These are phyloP conservation scores for Megalopta genalis DNA, from an alignment of 1,140 invertebrate genomes.

Conservation along the genomic window DNA sequence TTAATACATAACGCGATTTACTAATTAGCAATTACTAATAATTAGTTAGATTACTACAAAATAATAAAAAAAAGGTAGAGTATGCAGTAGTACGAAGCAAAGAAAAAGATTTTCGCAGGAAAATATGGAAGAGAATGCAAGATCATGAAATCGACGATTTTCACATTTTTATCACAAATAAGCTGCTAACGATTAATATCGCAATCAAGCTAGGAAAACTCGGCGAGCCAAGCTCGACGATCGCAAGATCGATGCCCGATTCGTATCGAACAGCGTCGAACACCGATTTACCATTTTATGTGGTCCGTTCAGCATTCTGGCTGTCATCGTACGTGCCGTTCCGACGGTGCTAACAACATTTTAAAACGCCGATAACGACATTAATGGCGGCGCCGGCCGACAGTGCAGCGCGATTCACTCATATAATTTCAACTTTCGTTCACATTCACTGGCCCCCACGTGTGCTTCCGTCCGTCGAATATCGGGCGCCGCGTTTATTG, in stretches of 20 bases:
- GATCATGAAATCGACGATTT: too few species aligned
- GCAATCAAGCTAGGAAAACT: too few species aligned
- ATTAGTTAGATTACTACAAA: too few species aligned
- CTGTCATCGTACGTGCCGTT: slow-evolving; percentile 35
- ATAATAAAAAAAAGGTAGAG: too few species aligned
- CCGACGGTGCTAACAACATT: slow-evolving; percentile 27
- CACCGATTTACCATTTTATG: slow-evolving; percentile 55
- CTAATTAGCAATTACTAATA: too few species aligned
- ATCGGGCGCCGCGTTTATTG: not conserved
- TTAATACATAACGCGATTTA: too few species aligned
- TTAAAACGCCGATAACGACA: slow-evolving; percentile 22
- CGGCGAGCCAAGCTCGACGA: not conserved
- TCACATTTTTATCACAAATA: too few species aligned
- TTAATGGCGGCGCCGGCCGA: not conserved
- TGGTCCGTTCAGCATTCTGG: slow-evolving; percentile 28
- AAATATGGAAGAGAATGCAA: too few species aligned
- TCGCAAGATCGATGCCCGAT: not conserved
- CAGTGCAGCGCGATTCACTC: not conserved
- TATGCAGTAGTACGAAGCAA: too few species aligned
- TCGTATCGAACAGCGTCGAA: not conserved
- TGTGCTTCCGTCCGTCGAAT: not conserved
- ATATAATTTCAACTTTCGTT: not conserved
- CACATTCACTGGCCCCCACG: slow-evolving; percentile 19
- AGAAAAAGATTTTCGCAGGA: too few species aligned
- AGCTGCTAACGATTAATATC: too few species aligned